Evolutionary conservation across 2,888 invertebrate genomes (phyloP), one percentile per base, ranked within the genome.

Genomic region (Microctonus brassicae): DNA sequence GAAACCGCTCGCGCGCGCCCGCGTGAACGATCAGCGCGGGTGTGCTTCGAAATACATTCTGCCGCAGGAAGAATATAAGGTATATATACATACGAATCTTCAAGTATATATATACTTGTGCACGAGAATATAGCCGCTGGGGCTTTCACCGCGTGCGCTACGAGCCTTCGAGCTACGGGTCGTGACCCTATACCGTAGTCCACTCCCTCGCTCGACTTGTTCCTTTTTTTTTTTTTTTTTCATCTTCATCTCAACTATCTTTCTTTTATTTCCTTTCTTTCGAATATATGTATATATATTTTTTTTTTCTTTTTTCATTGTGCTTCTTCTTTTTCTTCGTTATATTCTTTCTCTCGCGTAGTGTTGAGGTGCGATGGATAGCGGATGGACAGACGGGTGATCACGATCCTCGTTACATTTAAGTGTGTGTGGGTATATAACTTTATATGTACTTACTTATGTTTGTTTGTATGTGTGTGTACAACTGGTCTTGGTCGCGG

Each of bases 111-210:
- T 17, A 17, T n/a, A n/a, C n/a, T 17, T 47, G 47, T 17, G 52
- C 79, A 77, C 82, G 83, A 81, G 77, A 77, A n/a, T n/a, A 85
- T 84, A 83, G 86, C 86, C 85, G 83, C 82, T 83, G 84, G 86
- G 85, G 84, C 86, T 86, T 85, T 86, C 86, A 85, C 85, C 82
- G 79, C 78, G 80, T 66, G 73, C 62, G 47, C 47, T 47, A 47
- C 64, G 64, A 58, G 69, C 65, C 69, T 84, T 81, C 80, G 80
- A 85, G 83, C 85, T 86, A 81, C 85, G 81, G 87, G 86, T 87
- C 86, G 84, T 85, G 86, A 87, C 86, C 86, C 84, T 58, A 33
- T 20, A 82, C 79, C 83, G 82, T 79, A 81, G 83, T 84, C 84
- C 83, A 84, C 84, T 84, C 84, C 86, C 82, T 83, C 83, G 81